Evolutionary conservation across 2,113 vertebrate genomes (phyloP), one percentile per base, ranked within the genome.

Genomic region (Rattus rattus): DNA sequence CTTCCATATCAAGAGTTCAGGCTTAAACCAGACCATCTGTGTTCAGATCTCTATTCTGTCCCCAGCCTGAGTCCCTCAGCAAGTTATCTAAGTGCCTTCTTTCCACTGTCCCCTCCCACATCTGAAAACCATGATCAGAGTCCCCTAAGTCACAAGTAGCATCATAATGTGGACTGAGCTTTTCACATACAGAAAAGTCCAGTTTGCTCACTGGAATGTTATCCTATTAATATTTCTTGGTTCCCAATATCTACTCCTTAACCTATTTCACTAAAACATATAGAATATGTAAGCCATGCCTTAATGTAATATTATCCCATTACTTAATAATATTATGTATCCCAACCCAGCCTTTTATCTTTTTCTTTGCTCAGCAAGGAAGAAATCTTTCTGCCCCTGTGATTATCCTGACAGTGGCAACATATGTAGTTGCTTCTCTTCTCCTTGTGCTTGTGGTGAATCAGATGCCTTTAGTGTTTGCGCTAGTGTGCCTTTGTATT

Each of bases 1-100:
- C 17, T 92, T 96, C 65, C 80, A 73, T 86, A 81, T 75, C 79
- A 93, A 84, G 92, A 92, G 43, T 56, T 76, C 63, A 76, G 79
- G 26, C 75, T 95, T 95, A 56, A 80, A 67, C 90, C 28, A 83
- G 39, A 77, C n/a, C n/a, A 72, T 90, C 88, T 92, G 49, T 90
- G 79, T 91, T 75, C 67, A 67, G 61, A 94, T 94, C 47, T 20
- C 59, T 9, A 69, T 65, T 72, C 70, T 84, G 10, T 54, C 88
- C n/a, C 49, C 54, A 83, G 24, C 22, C 1, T 22, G 6, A n/a
- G 90, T 36, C 65, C 19, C 79, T 69, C 11, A 20, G 17, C 56
- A 85, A 52, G 70, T 43, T 59, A 54, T 87, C 92, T 36, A 26
- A 93, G 26, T 2, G 0, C 13, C 36, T 49, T 33, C 67, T 69